These are phyloP conservation scores for Notiomystis cincta DNA, from an alignment of 2,113 vertebrate genomes.

Conservation along the genomic window DNA sequence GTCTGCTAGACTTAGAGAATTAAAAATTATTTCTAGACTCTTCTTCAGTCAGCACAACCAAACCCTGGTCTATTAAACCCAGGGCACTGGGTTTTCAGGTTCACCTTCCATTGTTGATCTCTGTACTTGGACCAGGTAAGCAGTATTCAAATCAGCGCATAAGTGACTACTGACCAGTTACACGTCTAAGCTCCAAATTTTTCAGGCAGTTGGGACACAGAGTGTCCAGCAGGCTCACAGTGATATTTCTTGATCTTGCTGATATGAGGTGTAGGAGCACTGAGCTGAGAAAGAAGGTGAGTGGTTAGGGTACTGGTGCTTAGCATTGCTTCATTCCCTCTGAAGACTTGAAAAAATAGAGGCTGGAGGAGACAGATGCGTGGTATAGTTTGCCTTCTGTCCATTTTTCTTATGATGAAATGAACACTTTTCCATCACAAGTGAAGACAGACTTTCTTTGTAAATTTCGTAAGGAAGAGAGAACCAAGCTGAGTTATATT, in stretches of 20 bases:
- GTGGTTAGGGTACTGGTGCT: rapidly evolving
- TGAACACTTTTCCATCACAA: background rate
- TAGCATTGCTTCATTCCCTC: background rate
- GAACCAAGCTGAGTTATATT: background rate
- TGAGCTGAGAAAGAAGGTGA: rapidly evolving
- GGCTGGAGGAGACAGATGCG: background rate
- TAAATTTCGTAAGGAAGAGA: background rate
- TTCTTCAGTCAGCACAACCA: background rate
- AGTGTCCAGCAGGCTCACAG: rapidly evolving
- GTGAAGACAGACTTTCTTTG: background rate
- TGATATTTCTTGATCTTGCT: background rate
- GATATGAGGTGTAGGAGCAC: background rate
- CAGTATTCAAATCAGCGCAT: background rate
- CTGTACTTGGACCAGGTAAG: background rate
- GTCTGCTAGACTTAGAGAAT: background rate
- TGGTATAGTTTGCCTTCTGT: background rate
- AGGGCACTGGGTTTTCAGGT: background rate
- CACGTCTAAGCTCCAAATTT: background rate
- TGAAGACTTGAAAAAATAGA: background rate
- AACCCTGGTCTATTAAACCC: background rate
- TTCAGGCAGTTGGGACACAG: background rate
- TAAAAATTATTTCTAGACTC: background rate
- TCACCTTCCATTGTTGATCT: background rate
- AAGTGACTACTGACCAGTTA: background rate
- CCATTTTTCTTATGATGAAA: background rate